A percentile compares a stretch with the other conserved stretches of the same genome.
These are phyloP conservation scores for Pantelozetes paolii DNA, from an alignment of 2,888 invertebrate genomes.

Conservation along the genomic window DNA sequence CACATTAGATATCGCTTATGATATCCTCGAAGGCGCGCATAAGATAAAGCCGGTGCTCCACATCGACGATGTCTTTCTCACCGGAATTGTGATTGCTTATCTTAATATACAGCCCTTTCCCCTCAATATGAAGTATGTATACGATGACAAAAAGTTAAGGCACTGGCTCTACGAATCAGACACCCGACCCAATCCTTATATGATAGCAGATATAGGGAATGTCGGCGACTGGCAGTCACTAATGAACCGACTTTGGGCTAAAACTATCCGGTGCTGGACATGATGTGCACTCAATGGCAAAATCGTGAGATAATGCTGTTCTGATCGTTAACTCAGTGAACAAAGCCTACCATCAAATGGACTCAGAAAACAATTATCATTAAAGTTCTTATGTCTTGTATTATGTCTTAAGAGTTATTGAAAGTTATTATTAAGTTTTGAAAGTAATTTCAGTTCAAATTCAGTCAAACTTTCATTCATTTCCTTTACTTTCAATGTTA, in stretches of 20 bases:
- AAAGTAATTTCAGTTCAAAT: no score
- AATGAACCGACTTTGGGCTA: slow-evolving; percentile 38
- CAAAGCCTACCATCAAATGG: no score
- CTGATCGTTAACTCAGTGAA: no score
- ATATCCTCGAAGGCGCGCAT: slow-evolving; percentile 27
- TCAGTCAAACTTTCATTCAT: no score
- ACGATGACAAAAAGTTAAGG: slow-evolving; percentile 35
- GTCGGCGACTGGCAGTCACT: slow-evolving; percentile 35
- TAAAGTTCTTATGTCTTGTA: no score
- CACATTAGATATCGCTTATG: slow-evolving; percentile 60
- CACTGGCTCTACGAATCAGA: slow-evolving; percentile 38
- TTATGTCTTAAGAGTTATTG: no score
- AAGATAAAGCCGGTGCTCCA: slow-evolving; percentile 29
- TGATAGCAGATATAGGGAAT: slow-evolving; percentile 43
- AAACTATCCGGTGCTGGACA: slow-evolving; percentile 19
- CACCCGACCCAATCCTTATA: slow-evolving; percentile 36
- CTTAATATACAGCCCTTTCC: slow-evolving; percentile 27
- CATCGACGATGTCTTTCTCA: slow-evolving; percentile 43
- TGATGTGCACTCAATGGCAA: not conserved
- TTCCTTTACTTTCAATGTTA: no score
- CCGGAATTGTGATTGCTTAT: slow-evolving; percentile 38
- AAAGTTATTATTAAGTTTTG: no score
- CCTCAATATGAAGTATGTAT: slow-evolving; percentile 40
- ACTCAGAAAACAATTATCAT: no score
- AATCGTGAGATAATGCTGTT: not conserved